Conservation (phyloP, 2,888 invertebrate genomes). For the Papilio protenor region DNA sequence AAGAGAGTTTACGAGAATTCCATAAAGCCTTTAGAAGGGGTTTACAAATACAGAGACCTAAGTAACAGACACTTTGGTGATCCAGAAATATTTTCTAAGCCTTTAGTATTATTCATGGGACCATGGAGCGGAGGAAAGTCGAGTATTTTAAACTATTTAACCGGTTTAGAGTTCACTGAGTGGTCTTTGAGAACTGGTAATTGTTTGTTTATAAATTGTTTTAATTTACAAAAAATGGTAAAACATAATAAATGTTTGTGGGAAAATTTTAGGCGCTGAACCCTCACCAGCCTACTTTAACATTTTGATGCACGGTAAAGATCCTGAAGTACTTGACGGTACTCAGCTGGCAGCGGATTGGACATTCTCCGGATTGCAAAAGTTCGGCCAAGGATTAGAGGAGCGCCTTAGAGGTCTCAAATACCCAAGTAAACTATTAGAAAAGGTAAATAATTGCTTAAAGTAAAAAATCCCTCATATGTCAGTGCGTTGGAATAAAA, state of each 20-base stretch:
- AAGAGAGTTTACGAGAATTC: constrained; percentile 94
- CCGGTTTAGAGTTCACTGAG: constrained; percentile 93
- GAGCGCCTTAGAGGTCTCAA: constrained; percentile 93
- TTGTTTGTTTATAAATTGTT: background rate
- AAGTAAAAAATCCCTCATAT: background rate
- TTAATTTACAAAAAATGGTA: background rate
- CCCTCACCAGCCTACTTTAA: constrained; percentile 97
- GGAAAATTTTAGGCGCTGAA: constrained; percentile 90
- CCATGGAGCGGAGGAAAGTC: constrained; percentile 99
- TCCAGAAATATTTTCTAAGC: constrained; percentile 97
- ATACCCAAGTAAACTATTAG: constrained; percentile 92
- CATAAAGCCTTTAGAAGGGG: constrained; percentile 94
- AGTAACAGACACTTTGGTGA: constrained; percentile 97
- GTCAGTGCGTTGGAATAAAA: background rate
- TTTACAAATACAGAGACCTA: constrained; percentile 96
- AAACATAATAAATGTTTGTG: background rate
- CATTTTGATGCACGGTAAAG: constrained; percentile 94
- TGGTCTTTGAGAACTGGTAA: constrained; percentile 94
- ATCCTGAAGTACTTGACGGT: constrained; percentile 93
- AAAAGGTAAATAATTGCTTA: constrained; percentile 87
- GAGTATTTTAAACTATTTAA: constrained; percentile 95
- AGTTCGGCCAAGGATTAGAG: constrained; percentile 96
- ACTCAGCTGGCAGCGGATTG: constrained; percentile 97
- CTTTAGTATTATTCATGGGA: constrained; percentile 96
- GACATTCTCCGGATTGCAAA: constrained; percentile 96